Percentiles rank a stretch among this genome's conserved stretches.
Conservation (phyloP, 2,888 invertebrate species). For the Charanyca ferruginea region DNA sequence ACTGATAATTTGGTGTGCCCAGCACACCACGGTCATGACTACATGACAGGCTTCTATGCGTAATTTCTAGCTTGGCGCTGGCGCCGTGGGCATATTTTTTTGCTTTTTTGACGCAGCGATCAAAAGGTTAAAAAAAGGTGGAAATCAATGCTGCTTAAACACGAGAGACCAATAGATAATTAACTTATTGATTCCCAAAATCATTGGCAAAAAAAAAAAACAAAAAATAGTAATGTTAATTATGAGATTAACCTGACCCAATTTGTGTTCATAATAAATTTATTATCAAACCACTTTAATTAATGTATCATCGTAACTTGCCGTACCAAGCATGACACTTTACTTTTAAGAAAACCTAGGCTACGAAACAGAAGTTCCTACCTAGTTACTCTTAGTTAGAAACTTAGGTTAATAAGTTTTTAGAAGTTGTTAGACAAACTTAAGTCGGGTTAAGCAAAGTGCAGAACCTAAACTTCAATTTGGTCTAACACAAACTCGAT, state of each 20-base stretch:
- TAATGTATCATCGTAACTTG: background rate
- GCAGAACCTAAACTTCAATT: slow-evolving; percentile 39
- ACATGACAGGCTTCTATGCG: no score
- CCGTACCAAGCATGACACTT: background rate
- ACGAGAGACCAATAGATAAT: no score
- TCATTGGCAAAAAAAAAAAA: no score
- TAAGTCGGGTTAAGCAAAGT: slow-evolving; percentile 46
- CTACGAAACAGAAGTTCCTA: slow-evolving; percentile 21
- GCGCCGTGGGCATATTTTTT: no score
- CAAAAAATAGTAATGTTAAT: background rate
- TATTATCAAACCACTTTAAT: background rate
- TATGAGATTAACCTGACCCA: background rate
- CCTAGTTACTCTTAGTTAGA: slow-evolving; percentile 23
- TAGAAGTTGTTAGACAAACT: slow-evolving; percentile 43
- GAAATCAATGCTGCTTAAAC: no score
- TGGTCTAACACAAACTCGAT: slow-evolving; percentile 42
- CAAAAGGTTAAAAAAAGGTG: no score
- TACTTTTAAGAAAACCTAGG: slow-evolving; percentile 17
- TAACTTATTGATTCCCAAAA: no score
- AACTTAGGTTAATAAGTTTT: slow-evolving; percentile 45
- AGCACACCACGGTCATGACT: no score
- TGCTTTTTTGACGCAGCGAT: no score
- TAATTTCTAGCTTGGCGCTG: no score
- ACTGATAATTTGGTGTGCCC: no score
- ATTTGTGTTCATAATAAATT: background rate